Conservation (phyloP, 1,140 invertebrate genomes). For the Drosophila willistoni region DNA sequence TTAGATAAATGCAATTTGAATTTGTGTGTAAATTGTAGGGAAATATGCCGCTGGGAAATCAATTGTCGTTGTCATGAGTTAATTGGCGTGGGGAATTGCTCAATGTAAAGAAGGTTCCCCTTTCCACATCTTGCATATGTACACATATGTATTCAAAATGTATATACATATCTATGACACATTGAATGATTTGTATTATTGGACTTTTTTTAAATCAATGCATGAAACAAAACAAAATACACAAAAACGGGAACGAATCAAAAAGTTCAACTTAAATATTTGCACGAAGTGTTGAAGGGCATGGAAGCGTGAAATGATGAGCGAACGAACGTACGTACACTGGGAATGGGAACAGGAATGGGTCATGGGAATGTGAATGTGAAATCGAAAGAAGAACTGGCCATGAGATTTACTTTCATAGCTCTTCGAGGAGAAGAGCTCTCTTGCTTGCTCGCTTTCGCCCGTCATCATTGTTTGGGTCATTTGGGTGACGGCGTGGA, state of each 20-base stretch:
- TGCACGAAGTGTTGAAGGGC: conserved; percentile 43
- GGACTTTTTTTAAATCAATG: conserved; percentile 58
- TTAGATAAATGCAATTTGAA: conserved; percentile 79
- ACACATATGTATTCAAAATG: no score
- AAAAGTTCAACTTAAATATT: conserved; percentile 50
- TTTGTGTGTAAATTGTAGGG: conserved; percentile 67
- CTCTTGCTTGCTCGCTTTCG: neutral
- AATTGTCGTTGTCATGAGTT: conserved; percentile 71
- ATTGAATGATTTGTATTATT: neutral
- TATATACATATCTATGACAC: neutral
- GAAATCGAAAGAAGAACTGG: neutral
- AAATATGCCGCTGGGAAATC: conserved; percentile 68
- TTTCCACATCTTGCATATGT: neutral
- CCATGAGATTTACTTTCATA: conserved; percentile 27
- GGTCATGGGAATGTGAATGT: conserved; percentile 9
- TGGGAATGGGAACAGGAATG: neutral
- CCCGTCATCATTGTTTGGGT: conserved; percentile 33
- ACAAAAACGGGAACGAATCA: conserved; percentile 1
- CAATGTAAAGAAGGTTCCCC: neutral
- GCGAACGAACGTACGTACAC: neutral
- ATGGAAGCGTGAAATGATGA: conserved; percentile 38
- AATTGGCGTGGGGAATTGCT: conserved; percentile 71
- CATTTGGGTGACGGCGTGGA: conserved; percentile 59
- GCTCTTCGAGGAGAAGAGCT: neutral
- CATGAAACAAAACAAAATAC: conserved; percentile 4